These are phyloP conservation scores for Proterorhinus semilunaris DNA, from an alignment of 2,113 vertebrate genomes.

Conservation along the genomic window DNA sequence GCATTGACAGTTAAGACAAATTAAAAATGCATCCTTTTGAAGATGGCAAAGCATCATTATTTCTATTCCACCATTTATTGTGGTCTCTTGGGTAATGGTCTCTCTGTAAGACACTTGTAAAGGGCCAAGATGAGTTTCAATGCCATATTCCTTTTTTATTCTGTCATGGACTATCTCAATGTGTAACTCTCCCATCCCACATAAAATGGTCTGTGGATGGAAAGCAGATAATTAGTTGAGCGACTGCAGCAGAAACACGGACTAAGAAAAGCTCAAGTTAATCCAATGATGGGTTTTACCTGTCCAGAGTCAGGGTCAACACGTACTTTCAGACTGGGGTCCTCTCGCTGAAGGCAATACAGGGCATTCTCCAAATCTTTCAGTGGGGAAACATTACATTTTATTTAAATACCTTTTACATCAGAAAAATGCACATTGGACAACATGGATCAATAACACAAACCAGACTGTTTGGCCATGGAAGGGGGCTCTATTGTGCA, in stretches of 20 bases:
- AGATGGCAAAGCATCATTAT: not conserved
- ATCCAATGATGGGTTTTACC: constrained; percentile 49
- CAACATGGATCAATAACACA: not conserved
- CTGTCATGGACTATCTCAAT: constrained; percentile 96
- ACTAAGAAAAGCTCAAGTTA: not conserved
- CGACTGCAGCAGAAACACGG: not conserved
- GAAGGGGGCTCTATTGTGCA: constrained; percentile 96
- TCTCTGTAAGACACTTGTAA: constrained; percentile 95
- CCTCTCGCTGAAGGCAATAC: constrained; percentile 91
- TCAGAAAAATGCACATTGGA: not conserved
- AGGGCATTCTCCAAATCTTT: constrained; percentile 91
- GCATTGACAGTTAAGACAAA: not conserved
- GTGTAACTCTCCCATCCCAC: constrained; percentile 98
- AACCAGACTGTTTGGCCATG: constrained; percentile 88
- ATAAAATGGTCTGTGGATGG: constrained; percentile 84
- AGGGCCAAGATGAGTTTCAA: constrained; percentile 90
- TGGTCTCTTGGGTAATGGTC: constrained; percentile 80
- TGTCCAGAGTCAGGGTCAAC: constrained; percentile 76
- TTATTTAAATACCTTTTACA: not conserved
- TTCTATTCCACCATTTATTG: constrained; percentile 76
- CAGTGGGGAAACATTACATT: not conserved
- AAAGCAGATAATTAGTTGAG: constrained; percentile 1
- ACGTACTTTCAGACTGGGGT: constrained; percentile 84
- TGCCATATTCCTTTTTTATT: constrained; percentile 90
- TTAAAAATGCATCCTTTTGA: no score